Percentiles rank a stretch among this genome's conserved stretches.
phyloP scores from a whole-genome alignment of 2,797 vertebrate species.

The Peromyscus melanophrys region DNA sequence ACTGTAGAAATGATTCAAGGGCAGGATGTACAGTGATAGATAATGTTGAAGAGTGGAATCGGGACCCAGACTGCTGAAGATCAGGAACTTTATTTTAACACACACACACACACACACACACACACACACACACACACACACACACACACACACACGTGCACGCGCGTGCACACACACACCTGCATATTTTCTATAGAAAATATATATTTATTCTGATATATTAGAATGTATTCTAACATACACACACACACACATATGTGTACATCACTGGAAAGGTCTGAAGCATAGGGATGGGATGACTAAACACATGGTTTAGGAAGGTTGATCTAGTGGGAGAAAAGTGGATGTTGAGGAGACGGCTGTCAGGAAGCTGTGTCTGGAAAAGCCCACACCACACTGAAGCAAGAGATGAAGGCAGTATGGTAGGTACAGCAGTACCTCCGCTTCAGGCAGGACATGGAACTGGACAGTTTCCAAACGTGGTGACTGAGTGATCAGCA shows the following conservation, averaged over 20 bases:
- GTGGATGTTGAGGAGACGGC: not conserved
- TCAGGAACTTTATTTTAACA: not conserved
- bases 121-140: not conserved
- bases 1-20: not conserved
- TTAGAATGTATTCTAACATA: not conserved
- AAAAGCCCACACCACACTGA: not conserved
- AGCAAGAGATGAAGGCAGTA: not conserved
- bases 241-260: too few species aligned
- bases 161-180: too few species aligned
- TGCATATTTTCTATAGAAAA: not conserved
- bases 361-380: not conserved
- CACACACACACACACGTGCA: too few species aligned
- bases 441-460: not conserved
- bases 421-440: too few species aligned
- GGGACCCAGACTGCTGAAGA: not conserved
- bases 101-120: not conserved
- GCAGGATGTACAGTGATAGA: not conserved
- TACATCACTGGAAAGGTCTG: not conserved
- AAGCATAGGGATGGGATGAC: not conserved
- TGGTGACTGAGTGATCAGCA: not conserved
- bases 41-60: not conserved
- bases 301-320: conserved; percentile 1
- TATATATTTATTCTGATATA: not conserved
- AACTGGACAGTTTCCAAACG: not conserved
- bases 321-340: not conserved